Conservation (phyloP, 2,888 invertebrate species). For the Caenorhabditis panamensis region DNA sequence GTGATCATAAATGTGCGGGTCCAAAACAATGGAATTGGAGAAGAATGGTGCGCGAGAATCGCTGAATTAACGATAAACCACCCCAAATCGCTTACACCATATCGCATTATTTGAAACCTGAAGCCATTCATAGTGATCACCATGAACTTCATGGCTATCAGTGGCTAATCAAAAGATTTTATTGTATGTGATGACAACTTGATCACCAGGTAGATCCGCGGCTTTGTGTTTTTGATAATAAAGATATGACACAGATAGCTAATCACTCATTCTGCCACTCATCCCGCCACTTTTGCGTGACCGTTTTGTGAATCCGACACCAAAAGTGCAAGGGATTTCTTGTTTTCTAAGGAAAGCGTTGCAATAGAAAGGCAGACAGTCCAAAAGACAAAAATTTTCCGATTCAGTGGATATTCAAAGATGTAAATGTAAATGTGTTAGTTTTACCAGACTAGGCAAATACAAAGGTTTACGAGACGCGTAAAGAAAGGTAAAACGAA, state of each 20-base stretch:
- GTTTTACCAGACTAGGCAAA: conserved; percentile 29
- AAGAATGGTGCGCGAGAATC: conserved; percentile 34
- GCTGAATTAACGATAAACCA: conserved; percentile 36
- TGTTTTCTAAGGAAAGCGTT: too few species aligned
- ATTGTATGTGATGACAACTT: not conserved
- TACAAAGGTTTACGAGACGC: not conserved
- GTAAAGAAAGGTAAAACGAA: conserved; percentile 24
- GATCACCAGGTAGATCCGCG: not conserved
- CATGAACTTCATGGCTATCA: conserved; percentile 6
- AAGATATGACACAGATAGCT: too few species aligned
- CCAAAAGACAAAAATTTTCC: conserved; percentile 26
- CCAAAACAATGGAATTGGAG: conserved; percentile 47
- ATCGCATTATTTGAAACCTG: conserved; percentile 60
- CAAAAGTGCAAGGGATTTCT: conserved; percentile 42
- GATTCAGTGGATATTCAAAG: conserved; percentile 47
- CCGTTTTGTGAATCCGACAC: conserved; percentile 27
- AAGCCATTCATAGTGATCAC: conserved; percentile 28
- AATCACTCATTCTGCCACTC: conserved; percentile 49
- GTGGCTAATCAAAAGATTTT: too few species aligned
- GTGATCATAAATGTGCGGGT: conserved; percentile 40
- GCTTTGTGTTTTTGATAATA: too few species aligned
- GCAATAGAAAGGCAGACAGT: too few species aligned
- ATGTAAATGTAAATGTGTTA: conserved; percentile 43
- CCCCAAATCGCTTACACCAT: conserved; percentile 18
- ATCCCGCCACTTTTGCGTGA: conserved; percentile 42